Conservation (phyloP, 2,797 vertebrate genomes). For the Tokudaia tokunoshimensis region DNA sequence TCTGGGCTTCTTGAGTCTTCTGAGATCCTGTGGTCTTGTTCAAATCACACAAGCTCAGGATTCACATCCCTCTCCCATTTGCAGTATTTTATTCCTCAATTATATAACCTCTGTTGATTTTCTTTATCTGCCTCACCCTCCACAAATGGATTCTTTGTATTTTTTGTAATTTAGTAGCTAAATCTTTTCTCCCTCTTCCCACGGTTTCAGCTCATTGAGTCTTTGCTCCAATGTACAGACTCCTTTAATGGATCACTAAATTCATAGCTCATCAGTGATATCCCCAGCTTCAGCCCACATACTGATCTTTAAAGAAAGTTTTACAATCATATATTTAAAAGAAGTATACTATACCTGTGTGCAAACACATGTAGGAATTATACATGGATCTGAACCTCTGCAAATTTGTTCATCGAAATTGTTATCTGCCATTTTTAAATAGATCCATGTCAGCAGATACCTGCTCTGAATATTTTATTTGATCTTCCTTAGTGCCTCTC, state of each 20-base stretch:
- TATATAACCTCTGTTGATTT: not conserved
- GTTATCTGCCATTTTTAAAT: not conserved
- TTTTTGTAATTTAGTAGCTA: slow-evolving; percentile 12
- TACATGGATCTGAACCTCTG: not conserved
- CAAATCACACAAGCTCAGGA: not conserved
- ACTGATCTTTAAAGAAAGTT: not conserved
- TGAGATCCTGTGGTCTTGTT: slow-evolving; percentile 18
- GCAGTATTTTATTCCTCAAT: slow-evolving; percentile 7
- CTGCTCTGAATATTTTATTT: not conserved
- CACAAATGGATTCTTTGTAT: not conserved
- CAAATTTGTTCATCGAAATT: not conserved
- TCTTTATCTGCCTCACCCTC: not conserved
- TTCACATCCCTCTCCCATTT: not conserved
- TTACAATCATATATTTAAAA: not conserved
- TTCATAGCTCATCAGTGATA: not conserved
- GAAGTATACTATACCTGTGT: no score
- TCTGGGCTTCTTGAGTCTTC: not conserved
- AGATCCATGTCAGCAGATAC: not conserved
- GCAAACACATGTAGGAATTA: not conserved
- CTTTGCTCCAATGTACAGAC: not conserved
- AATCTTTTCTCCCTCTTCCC: not conserved
- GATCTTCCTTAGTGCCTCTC: not conserved
- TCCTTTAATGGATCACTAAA: not conserved
- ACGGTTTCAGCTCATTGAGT: not conserved
- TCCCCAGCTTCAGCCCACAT: not conserved